phyloP scores from a whole-genome alignment of 2,888 invertebrate genomes.

The Heteromurus nitidus region DNA sequence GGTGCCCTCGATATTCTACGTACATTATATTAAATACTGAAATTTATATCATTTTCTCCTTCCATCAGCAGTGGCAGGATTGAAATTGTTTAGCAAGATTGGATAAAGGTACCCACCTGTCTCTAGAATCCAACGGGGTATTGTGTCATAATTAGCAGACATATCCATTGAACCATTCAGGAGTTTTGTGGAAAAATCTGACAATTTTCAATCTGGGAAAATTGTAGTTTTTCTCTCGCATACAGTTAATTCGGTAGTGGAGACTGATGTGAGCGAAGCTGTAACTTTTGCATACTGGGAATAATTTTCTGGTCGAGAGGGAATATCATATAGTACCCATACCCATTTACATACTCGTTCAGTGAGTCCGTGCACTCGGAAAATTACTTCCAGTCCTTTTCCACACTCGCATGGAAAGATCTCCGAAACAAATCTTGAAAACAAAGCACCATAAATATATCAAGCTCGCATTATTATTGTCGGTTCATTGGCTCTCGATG shows the following conservation, averaged over 20 bases:
- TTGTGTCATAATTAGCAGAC: conserved; percentile 35
- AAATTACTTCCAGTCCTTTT: background rate
- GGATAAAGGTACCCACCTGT: conserved; percentile 47
- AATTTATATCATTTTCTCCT: no score
- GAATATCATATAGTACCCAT: background rate
- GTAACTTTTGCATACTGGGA: no score
- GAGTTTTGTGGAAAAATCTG: conserved; percentile 51
- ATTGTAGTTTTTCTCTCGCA: conserved; percentile 66
- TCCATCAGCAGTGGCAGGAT: background rate
- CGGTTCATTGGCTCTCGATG: no score
- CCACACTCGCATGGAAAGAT: no score
- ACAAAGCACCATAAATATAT: no score
- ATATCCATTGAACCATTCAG: conserved; percentile 18
- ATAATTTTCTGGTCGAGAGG: background rate
- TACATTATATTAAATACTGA: no score
- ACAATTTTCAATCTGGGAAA: conserved; percentile 67
- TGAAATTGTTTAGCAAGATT: background rate
- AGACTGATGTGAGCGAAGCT: no score
- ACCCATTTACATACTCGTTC: background rate
- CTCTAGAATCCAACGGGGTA: conserved; percentile 61
- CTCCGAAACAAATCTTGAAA: no score
- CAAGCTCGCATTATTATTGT: no score
- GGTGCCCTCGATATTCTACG: no score
- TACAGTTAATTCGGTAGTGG: no score
- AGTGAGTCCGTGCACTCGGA: background rate